Evolutionary conservation across 2,888 invertebrate species (phyloP), one percentile per base, ranked within the genome.

Genomic region (Lamproptera curius): DNA sequence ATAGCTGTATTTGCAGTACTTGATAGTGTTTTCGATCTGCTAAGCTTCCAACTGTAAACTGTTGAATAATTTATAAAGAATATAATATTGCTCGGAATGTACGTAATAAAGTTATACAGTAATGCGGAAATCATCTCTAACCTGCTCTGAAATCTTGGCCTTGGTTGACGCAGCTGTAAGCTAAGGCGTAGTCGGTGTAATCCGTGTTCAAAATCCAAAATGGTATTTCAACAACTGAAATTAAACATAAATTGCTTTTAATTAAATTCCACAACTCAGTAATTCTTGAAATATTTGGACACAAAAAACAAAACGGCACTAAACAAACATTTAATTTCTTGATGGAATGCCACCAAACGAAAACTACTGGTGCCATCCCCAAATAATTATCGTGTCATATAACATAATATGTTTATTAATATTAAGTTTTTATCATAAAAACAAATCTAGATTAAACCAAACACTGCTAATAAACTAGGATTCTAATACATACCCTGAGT

Each of bases 1-100:
- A 85, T 79, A 1, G 63, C 60, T 0, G 35, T 44, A 2, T 37
- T 56, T 0, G 67, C 65, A 0, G 46, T 48, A 1, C 52, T 1
- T 0, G 75, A 56, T 1, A 80, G 52, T 5, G 61, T 52, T 28
- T 59, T 63, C 0, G 62, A 58, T 56, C 74, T 69, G 46, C 80
- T 81, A 0, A 85, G 60, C 37, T 82, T 81, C 84, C 81, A 84
- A 47, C 79, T 80, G 56, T 58, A 77, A 0, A 81, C 81, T 79
- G 55, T 35, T 2, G 11, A 31, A 14, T 61, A 11, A 31, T n/a
- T 31, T 11, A 11, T 3, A 31, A 2, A 10, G n/a, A 8, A 9
- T 28, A 28, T 28, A 2, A 28, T 10, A 2, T 28, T n/a, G 9
- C 8, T 23, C 4, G 4, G 4, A 23, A 8, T 10, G n/a, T 2